phyloP scores from a whole-genome alignment of 2,113 vertebrate species.

The Neolamprologus hecqui region DNA sequence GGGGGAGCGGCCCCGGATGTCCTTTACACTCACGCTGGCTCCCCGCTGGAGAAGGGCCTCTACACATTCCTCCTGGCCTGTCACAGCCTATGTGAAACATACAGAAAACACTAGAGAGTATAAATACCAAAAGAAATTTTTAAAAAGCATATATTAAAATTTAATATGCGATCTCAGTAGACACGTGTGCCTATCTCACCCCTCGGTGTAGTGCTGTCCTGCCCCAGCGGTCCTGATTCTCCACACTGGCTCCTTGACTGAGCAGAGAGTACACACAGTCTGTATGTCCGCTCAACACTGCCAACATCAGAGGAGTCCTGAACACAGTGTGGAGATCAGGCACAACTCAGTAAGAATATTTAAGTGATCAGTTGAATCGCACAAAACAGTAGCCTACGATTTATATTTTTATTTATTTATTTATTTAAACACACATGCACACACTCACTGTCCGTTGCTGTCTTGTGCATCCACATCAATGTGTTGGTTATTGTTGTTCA shows the following conservation, averaged over 20 bases:
- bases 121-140: neutral
- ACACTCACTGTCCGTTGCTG: slow-evolving; percentile 89
- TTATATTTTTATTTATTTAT: neutral
- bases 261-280: slow-evolving; percentile 93
- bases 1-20: slow-evolving; percentile 83
- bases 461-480: slow-evolving; percentile 89
- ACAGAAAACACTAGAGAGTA: neutral
- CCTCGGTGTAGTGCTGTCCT: slow-evolving; percentile 90
- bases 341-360: neutral
- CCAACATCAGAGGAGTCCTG: slow-evolving; percentile 94
- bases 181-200: slow-evolving; percentile 69
- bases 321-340: neutral
- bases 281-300: slow-evolving; percentile 93
- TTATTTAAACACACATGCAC: neutral
- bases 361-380: neutral
- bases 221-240: slow-evolving; percentile 91
- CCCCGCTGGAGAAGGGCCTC: slow-evolving; percentile 89
- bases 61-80: slow-evolving; percentile 90
- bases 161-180: neutral
- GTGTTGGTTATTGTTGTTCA: slow-evolving; percentile 85
- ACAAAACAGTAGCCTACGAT: neutral
- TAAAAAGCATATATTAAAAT: neutral
- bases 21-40: slow-evolving; percentile 79
- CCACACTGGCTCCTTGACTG: slow-evolving; percentile 89
- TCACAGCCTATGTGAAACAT: slow-evolving; percentile 78